phyloP scores from a whole-genome alignment of 2,888 invertebrate species.

The Opisthograptis luteolata region DNA sequence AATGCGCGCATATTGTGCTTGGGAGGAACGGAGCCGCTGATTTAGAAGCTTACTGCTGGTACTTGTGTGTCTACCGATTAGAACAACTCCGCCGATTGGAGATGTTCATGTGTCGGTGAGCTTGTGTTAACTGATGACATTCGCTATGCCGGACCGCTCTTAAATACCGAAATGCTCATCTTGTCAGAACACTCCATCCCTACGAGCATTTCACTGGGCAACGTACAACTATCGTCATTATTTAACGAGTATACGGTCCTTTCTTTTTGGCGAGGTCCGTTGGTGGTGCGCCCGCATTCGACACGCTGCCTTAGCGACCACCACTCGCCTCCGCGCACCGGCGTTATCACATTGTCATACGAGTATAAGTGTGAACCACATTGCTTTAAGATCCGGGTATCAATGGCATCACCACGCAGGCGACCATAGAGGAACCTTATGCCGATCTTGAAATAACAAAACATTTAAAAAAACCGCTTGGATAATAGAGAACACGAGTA shows the following conservation, averaged over 20 bases:
- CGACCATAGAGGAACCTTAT: too few species aligned
- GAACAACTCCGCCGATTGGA: slow-evolving; percentile 61
- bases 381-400: slow-evolving; percentile 36
- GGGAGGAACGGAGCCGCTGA: slow-evolving; percentile 47
- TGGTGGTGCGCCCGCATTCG: slow-evolving; percentile 63
- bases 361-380: slow-evolving; percentile 47
- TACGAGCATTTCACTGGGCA: slow-evolving; percentile 81
- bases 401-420: too few species aligned
- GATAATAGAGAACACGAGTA: too few species aligned
- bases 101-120: slow-evolving; percentile 75
- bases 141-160: slow-evolving; percentile 78
- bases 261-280: slow-evolving; percentile 77
- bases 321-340: slow-evolving; percentile 54
- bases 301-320: slow-evolving; percentile 68
- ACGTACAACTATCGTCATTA: slow-evolving; percentile 80
- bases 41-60: slow-evolving; percentile 53
- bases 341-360: slow-evolving; percentile 34
- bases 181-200: slow-evolving; percentile 81
- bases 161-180: slow-evolving; percentile 82
- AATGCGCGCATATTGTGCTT: slow-evolving; percentile 79
- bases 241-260: slow-evolving; percentile 79
- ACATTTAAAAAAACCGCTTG: too few species aligned
- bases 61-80: slow-evolving; percentile 45
- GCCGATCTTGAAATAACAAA: too few species aligned
- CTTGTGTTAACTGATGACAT: slow-evolving; percentile 82